Percentiles rank a stretch among this genome's conserved stretches.
Evolutionary conservation across 2,797 vertebrate species (phyloP).

Genomic region (Dromococcyx pavoninus): DNA sequence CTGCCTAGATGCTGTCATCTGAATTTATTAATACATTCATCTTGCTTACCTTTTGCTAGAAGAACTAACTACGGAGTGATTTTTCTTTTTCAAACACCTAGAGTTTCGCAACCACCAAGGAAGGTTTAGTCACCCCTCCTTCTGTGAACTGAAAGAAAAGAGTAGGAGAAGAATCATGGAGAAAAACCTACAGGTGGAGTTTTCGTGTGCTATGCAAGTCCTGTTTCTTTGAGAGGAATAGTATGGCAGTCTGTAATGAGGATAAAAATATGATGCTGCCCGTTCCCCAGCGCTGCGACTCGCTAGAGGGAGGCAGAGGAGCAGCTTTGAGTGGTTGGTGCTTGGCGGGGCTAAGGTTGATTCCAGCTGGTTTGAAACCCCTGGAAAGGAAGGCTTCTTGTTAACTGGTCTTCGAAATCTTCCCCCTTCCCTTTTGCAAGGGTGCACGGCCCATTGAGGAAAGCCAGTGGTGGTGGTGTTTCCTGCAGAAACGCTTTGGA

Average conservation of each 20-base stretch:
- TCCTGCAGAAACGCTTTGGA: background rate
- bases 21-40: conserved; percentile 7
- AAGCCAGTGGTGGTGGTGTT: background rate
- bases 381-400: background rate
- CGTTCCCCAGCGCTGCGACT: no score
- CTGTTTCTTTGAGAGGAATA: background rate
- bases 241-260: background rate
- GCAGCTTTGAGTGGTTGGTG: background rate
- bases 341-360: no score
- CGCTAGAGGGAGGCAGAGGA: conserved; percentile 38
- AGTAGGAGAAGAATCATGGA: fast-evolving
- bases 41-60: background rate
- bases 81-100: background rate
- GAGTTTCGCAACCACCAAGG: background rate
- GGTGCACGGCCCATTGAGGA: background rate
- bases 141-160: background rate
- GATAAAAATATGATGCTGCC: background rate
- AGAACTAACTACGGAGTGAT: background rate
- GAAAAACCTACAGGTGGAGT: background rate
- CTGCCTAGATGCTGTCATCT: background rate
- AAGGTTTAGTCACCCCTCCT: background rate
- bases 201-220: background rate
- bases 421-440: background rate
- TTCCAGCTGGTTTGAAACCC: background rate
- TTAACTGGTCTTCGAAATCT: background rate